Conservation (phyloP, 2,888 invertebrate genomes). For the Monochamus alternatus region DNA sequence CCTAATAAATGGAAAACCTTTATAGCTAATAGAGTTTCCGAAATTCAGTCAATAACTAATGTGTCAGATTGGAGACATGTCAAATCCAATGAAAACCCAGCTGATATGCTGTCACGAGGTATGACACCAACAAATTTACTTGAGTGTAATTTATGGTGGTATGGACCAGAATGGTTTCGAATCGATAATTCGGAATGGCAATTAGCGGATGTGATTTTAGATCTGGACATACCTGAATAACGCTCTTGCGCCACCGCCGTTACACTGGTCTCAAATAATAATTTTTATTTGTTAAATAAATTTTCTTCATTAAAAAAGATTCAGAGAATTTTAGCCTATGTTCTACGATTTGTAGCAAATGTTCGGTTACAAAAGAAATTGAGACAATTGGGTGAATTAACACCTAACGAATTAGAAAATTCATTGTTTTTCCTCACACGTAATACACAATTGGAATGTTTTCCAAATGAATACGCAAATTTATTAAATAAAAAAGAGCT, state of each 20-base stretch:
- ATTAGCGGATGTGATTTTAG: too few species aligned
- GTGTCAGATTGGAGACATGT: not conserved
- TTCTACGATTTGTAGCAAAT: not conserved
- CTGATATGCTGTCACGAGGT: not conserved
- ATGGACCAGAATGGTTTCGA: not conserved
- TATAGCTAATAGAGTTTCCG: not conserved
- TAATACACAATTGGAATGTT: conserved; percentile 8
- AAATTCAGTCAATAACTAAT: not conserved
- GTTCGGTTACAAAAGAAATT: too few species aligned
- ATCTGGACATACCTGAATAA: too few species aligned
- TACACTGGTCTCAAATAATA: not conserved
- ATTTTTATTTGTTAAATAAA: not conserved
- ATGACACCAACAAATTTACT: too few species aligned
- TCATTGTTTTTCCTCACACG: not conserved
- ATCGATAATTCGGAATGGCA: too few species aligned
- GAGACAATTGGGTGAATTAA: not conserved
- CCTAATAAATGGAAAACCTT: not conserved
- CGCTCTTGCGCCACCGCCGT: not conserved
- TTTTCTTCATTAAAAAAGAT: not conserved
- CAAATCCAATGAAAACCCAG: not conserved
- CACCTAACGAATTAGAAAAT: not conserved
- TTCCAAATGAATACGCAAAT: not conserved
- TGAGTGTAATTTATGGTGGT: not conserved
- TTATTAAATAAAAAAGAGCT: not conserved
- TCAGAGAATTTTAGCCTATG: not conserved